Evolutionary conservation across 2,113 vertebrate species (phyloP), one percentile per base, ranked within the genome.

Genomic region (Macquaria australasica): DNA sequence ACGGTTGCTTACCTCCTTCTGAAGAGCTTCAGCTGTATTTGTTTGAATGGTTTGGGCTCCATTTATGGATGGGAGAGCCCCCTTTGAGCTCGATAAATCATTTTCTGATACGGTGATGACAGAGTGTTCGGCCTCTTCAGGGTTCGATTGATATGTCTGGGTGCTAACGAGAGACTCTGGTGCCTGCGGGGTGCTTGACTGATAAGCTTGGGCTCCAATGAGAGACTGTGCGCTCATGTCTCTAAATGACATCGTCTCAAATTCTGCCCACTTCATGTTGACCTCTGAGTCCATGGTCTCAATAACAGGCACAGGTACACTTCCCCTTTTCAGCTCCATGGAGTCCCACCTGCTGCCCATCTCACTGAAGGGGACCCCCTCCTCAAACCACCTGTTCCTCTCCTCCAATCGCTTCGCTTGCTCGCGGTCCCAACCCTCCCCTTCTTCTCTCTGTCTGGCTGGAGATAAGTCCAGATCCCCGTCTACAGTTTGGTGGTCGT

Each of bases 201-300:
- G 89, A 89, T 84, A 37, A 11, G 73, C 68, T 84, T 92, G 85
- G 11, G 80, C 82, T 56, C 88, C 94, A 81, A 81, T 92, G 64
- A 93, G 74, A 73, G 92, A 88, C 76, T 96, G 93, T 3, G 94
- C 88, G 41, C 87, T 96, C 7, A 94, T 93, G 73, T 97, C 97
- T 73, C 95, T 94, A 80, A 97, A 93, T 5, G 97, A 96, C 88
- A 97, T 82, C 16, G 93, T 96, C 90, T 99, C 98, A 74, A 99
- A 94, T 89, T 98, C 97, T 77, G 93, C 93, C 98, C 98, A 99
- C 88, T 98, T 99, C 94, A 92, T 97, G 94, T 96, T 98, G 25
- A 99, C 97, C 75, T 98, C 97, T 60, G 95, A 94, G 2, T 93
- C 97, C 79, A 96, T 89, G 43, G 83, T 87, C 6, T 92, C 93